Conservation (phyloP, 2,113 vertebrate genomes). For the Hippoglossus stenolepis region DNA sequence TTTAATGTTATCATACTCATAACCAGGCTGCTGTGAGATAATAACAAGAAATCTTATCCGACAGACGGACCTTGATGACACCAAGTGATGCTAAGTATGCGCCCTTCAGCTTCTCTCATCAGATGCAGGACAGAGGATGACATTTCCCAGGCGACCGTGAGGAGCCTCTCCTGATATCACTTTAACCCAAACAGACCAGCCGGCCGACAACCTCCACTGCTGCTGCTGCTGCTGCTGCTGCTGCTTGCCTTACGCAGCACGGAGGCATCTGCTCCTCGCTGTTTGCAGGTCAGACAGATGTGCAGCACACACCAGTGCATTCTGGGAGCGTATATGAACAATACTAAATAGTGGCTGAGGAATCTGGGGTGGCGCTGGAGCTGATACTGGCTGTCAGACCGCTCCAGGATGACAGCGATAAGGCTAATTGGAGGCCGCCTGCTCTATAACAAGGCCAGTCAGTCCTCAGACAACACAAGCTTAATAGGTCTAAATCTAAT, state of each 20-base stretch:
- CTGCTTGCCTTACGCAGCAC: neutral
- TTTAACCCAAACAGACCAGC: constrained; percentile 53
- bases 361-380: constrained; percentile 50
- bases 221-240: no score
- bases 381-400: constrained; percentile 42
- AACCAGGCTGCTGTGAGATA: constrained; percentile 27
- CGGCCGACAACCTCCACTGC: constrained; percentile 28
- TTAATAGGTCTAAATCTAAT: constrained; percentile 26
- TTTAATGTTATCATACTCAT: constrained; percentile 35
- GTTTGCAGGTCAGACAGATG: constrained; percentile 19
- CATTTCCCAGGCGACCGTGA: constrained; percentile 42
- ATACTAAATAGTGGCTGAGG: neutral
- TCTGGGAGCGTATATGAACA: neutral
- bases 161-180: constrained; percentile 32
- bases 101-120: constrained; percentile 39
- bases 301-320: no score
- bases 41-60: constrained; percentile 33
- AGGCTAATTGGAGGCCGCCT: constrained; percentile 39
- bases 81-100: constrained; percentile 24
- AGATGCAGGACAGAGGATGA: constrained; percentile 33
- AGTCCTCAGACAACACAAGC: constrained; percentile 24
- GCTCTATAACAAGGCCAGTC: constrained; percentile 37
- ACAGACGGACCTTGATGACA: constrained; percentile 39
- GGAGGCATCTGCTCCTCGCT: constrained; percentile 5
- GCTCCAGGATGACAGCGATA: constrained; percentile 34